Base-by-base conservation (phyloP, 2,888 invertebrate genomes). In the Nomada lathburiana region DNA sequence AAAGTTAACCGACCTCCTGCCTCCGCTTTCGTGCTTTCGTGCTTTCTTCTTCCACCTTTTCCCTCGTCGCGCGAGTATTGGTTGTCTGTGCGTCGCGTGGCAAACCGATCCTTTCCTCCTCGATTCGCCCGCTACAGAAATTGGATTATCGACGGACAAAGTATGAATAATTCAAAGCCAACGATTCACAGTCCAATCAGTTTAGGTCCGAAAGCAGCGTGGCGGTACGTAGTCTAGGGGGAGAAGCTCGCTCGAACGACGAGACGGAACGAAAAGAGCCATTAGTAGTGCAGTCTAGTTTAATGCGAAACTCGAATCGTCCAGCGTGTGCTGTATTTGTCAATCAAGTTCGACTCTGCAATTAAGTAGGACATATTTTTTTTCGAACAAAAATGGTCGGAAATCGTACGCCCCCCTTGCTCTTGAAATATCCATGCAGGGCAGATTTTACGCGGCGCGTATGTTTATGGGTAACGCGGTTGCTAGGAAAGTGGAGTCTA, bases 81-180 rank as follows among this genome's bases (percentile, higher is more conserved):
- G 29, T 42, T n/a, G 77, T 70, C 71, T 73, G 68, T 76, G 84
- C 82, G 86, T 85, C 81, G 85, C 77, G 87, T 77, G 83, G 78
- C 85, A 29, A 60, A 69, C 76, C 87, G 83, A 88, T 85, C 83
- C 80, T 85, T 86, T 88, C 85, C 83, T 83, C 84, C 84, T 80
- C 85, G 87, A 91, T 91, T 91, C 88, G 89, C 85, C 86, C 88
- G 88, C 64, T 29, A 86, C 87, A 86, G 90, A 92, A 93, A 93
- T 93, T 92, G 92, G 91, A 91, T 92, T 92, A 92, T 91, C 90
- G 90, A 82, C 87, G 90, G 90, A 90, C 91, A 92, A 91, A 89
- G 90, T 89, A 93, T 93, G 93, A 92, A 93, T 93, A 91, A 93
- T 93, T 93, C 93, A 93, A 86, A 85, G 88, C 88, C 89, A 86